phyloP scores from a whole-genome alignment of 2,113 vertebrate genomes.

The Malurus melanocephalus region DNA sequence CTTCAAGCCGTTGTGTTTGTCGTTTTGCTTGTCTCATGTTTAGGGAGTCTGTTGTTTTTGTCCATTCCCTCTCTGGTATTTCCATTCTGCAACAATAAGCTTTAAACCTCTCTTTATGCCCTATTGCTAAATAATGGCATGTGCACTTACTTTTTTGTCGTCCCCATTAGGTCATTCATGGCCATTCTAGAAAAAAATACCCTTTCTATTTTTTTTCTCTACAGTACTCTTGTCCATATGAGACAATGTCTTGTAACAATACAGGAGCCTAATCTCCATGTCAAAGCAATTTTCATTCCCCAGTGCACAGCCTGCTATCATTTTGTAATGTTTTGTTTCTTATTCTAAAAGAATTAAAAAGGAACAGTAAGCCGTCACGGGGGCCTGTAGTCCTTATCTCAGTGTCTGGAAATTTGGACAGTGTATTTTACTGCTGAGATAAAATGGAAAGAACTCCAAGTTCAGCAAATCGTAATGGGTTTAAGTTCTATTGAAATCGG shows the following conservation, averaged over 20 bases:
- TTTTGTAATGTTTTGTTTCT: conserved; percentile 98
- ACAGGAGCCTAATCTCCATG: conserved; percentile 95
- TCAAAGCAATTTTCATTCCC: conserved; percentile 98
- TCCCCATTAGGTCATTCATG: conserved; percentile 91
- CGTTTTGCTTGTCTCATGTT: conserved; percentile 78
- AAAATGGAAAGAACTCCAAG: conserved; percentile 87
- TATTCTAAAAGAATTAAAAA: conserved; percentile 95
- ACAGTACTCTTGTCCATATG: conserved; percentile 87
- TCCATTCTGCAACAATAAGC: conserved; percentile 82
- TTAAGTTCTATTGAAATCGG: conserved; percentile 95
- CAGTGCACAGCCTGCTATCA: conserved; percentile 92
- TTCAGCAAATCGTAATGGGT: conserved; percentile 94
- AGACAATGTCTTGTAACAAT: conserved; percentile 99
- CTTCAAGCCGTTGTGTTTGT: conserved; percentile 66
- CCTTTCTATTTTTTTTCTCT: conserved; percentile 77
- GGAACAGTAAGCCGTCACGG: conserved; percentile 85
- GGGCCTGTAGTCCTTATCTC: conserved; percentile 89
- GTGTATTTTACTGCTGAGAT: conserved; percentile 93
- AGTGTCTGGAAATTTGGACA: conserved; percentile 92
- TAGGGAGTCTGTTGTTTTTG: conserved; percentile 77
- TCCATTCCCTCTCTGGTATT: conserved; percentile 80
- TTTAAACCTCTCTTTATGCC: conserved; percentile 88
- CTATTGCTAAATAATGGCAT: conserved; percentile 86
- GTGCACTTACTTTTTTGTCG: conserved; percentile 88
- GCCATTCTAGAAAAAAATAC: conserved; percentile 86